These are phyloP conservation scores for Perca flavescens DNA, from an alignment of 2,113 vertebrate species.

Conservation along the genomic window DNA sequence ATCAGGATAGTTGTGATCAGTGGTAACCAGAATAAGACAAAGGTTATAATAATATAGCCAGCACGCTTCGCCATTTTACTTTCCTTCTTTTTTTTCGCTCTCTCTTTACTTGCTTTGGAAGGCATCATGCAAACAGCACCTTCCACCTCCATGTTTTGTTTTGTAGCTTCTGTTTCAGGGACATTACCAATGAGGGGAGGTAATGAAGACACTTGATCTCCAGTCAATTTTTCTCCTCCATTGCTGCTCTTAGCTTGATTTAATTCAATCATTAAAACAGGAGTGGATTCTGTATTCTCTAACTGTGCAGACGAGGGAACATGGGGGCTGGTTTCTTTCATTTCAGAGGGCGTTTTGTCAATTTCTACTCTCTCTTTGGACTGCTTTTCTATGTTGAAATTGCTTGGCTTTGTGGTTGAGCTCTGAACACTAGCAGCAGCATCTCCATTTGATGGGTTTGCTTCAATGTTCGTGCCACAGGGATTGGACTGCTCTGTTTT, in stretches of 20 bases:
- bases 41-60: slow-evolving; percentile 84
- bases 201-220: slow-evolving; percentile 32
- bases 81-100: slow-evolving; percentile 79
- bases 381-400: slow-evolving; percentile 27
- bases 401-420: slow-evolving; percentile 32
- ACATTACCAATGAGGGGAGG: background rate
- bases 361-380: slow-evolving; percentile 33
- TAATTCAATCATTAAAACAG: slow-evolving; percentile 30
- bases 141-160: slow-evolving; percentile 16
- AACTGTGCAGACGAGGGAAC: background rate
- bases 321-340: slow-evolving; percentile 23
- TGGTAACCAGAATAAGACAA: slow-evolving; percentile 83
- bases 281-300: slow-evolving; percentile 26
- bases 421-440: slow-evolving; percentile 18
- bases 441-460: slow-evolving; percentile 39
- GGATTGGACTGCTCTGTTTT: slow-evolving; percentile 21
- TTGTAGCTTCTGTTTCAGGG: slow-evolving; percentile 20
- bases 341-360: slow-evolving; percentile 35
- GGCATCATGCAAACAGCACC: slow-evolving; percentile 86
- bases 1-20: slow-evolving; percentile 76
- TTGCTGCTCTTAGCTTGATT: slow-evolving; percentile 17
- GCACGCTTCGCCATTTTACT: slow-evolving; percentile 84
- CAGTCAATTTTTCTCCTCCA: slow-evolving; percentile 13
- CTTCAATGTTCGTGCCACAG: slow-evolving; percentile 9
- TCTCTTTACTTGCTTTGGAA: slow-evolving; percentile 71